Evolutionary conservation across 2,888 invertebrate genomes (phyloP), one percentile per base, ranked within the genome.

Genomic region (Ecdyonurus torrentis): DNA sequence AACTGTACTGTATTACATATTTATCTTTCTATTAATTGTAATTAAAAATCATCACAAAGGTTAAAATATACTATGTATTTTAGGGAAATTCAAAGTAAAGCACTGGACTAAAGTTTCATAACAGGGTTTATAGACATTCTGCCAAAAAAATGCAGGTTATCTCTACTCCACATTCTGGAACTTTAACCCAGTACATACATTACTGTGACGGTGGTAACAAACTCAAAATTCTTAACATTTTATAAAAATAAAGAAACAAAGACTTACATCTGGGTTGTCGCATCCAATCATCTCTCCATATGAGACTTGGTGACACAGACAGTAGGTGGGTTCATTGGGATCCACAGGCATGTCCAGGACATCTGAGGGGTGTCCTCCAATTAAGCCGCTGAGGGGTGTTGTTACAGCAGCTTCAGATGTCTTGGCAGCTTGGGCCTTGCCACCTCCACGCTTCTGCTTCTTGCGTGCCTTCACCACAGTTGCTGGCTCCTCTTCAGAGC

Each of bases 301-400:
- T 2, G 94, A 94, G 61, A 91, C 90, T 82, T 98, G 97, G 75
- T 97, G 95, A 72, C 98, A 99, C 52, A 96, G 79, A 74, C 97
- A 99, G 74, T 99, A 99, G 0, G 96, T 97, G 0, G 98, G 98
- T 74, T 99, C 98, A 72, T 98, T 98, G 0, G 98, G 98, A 79
- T 99, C 79, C 1, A 83, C 81, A 2, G 81, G 81, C 81, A 82
- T 82, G 70, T 82, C 81, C 61, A 81, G 70, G 1, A 79, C 78
- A 67, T 80, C 97, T 67, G 94, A 91, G 0, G 92, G 89, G 76
- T 91, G 91, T 1, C 89, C 82, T 72, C 82, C 81, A 73, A 23
- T 74, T 74, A 50, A 76, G 78, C 65, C 76, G 69, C n/a, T 55
- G 55, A 55, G 55, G 15, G 55, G 55, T 20, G 55, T 55, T 5